These are phyloP conservation scores for Criorhina ranunculi DNA, from an alignment of 2,888 invertebrate genomes.

Conservation along the genomic window DNA sequence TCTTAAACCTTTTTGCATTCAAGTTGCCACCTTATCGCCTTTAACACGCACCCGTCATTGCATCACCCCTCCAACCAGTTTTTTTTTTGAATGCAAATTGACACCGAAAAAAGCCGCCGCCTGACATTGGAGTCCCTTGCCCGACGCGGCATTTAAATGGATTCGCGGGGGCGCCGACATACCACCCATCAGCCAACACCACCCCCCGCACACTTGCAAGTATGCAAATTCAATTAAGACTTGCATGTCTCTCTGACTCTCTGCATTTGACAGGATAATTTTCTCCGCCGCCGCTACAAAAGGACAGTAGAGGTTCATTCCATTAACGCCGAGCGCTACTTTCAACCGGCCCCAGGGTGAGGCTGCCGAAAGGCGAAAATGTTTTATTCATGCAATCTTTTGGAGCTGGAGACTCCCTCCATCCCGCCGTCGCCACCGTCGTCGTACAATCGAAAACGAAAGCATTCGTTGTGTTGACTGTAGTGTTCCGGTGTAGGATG, in stretches of 20 bases:
- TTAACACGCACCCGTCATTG: conserved; percentile 62
- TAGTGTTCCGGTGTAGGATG: conserved; percentile 36
- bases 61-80: conserved; percentile 29
- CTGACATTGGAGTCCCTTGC: conserved; percentile 49
- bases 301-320: conserved; percentile 75
- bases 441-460: conserved; percentile 52
- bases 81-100: conserved; percentile 68
- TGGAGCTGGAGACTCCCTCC: conserved; percentile 22
- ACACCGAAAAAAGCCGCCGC: conserved; percentile 59
- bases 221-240: conserved; percentile 77
- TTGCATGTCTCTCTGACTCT: conserved; percentile 74
- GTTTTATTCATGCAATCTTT: conserved; percentile 75
- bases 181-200: conserved; percentile 35
- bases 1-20: conserved; percentile 74
- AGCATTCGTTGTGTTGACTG: conserved; percentile 36
- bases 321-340: conserved; percentile 64
- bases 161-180: conserved; percentile 69
- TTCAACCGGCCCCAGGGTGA: neutral
- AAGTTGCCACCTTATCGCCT: conserved; percentile 71
- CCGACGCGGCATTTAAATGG: conserved; percentile 55
- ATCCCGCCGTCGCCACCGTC: neutral
- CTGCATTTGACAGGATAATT: conserved; percentile 77
- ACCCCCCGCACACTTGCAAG: conserved; percentile 28
- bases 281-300: conserved; percentile 72
- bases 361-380: conserved; percentile 60